These are phyloP conservation scores for Gallinago undulata DNA, from an alignment of 2,113 vertebrate genomes.

Conservation along the genomic window DNA sequence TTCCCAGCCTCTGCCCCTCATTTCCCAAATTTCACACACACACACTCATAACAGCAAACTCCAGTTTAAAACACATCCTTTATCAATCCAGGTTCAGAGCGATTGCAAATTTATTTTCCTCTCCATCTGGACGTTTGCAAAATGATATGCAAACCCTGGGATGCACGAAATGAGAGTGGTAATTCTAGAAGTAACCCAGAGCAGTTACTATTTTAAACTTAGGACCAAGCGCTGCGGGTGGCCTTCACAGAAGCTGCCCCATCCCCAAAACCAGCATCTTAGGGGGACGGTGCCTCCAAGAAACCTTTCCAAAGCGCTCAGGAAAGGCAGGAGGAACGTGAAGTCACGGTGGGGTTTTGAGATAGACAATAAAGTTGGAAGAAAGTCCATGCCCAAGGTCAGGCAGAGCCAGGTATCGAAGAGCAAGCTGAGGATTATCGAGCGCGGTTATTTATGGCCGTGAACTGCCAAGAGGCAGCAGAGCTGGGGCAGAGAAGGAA, in stretches of 20 bases:
- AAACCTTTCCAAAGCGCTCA: neutral
- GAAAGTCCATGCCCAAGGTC: neutral
- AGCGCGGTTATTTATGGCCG: neutral
- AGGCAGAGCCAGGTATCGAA: neutral
- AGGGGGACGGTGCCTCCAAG: neutral
- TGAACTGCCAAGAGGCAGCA: neutral
- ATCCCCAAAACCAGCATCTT: neutral
- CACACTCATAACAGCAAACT: neutral
- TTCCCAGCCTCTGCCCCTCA: neutral
- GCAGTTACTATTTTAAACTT: slow-evolving; percentile 4
- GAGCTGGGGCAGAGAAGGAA: neutral
- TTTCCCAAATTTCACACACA: neutral
- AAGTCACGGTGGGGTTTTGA: rapidly evolving
- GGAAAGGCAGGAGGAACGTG: rapidly evolving
- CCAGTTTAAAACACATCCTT: neutral
- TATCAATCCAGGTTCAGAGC: neutral
- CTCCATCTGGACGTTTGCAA: neutral
- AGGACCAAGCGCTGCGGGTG: neutral
- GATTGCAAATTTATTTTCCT: neutral
- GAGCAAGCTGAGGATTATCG: neutral
- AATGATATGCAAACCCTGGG: neutral
- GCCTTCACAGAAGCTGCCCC: neutral
- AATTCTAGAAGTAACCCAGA: neutral
- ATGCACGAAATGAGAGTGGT: neutral
- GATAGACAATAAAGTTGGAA: rapidly evolving